These are phyloP conservation scores for Halictus quadricinctus DNA, from an alignment of 2,888 invertebrate genomes.

Conservation along the genomic window DNA sequence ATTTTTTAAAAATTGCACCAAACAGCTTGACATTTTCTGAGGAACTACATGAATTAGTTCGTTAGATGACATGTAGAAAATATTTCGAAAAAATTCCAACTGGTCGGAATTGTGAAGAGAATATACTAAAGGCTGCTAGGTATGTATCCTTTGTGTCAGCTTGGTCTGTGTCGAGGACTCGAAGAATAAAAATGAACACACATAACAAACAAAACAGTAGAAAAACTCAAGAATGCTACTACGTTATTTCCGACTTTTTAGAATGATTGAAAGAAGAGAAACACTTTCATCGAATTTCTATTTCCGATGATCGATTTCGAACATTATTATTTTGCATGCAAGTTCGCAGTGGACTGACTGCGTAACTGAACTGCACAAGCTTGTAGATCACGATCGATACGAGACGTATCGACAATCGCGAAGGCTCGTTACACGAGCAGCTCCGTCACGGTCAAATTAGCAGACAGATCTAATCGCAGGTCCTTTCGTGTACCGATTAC, in stretches of 20 bases:
- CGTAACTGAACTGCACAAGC: too few relatives aligned
- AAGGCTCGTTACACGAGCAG: conserved; percentile 20
- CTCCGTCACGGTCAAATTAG: conserved; percentile 64
- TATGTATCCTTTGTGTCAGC: too few relatives aligned
- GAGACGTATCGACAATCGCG: not conserved
- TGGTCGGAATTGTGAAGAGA: too few relatives aligned
- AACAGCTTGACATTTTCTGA: too few relatives aligned
- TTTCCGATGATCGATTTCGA: not conserved
- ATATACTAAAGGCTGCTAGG: too few relatives aligned
- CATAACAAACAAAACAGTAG: not conserved
- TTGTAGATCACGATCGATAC: not conserved
- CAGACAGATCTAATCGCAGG: conserved; percentile 74
- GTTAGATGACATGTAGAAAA: too few relatives aligned
- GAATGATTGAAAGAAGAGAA: not conserved
- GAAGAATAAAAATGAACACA: too few relatives aligned
- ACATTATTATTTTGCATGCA: not conserved
- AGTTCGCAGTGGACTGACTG: not conserved
- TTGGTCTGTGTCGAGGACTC: too few relatives aligned
- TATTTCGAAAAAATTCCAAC: too few relatives aligned
- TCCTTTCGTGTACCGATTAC: conserved; percentile 68
- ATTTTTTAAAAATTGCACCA: too few relatives aligned
- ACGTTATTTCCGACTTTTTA: not conserved
- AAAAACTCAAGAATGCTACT: not conserved
- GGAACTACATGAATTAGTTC: too few relatives aligned
- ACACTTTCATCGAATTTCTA: not conserved